phyloP scores from a whole-genome alignment of 2,888 invertebrate species.

The Siphonodentalium dalli region DNA sequence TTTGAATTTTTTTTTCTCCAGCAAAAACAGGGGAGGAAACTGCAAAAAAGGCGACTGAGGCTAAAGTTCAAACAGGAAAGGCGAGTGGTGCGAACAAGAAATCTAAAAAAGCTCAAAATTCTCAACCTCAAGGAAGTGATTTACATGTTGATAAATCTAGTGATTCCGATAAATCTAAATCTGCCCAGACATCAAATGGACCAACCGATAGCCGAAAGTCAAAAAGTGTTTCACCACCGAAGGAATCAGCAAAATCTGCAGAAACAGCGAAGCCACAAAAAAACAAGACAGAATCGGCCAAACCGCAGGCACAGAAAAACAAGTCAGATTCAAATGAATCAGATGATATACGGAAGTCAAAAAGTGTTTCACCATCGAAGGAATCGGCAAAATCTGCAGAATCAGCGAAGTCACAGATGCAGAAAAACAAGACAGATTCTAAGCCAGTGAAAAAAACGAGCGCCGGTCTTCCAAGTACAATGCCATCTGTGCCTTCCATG shows the following conservation, averaged over 20 bases:
- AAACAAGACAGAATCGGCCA: constrained; percentile 13
- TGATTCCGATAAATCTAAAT: background rate
- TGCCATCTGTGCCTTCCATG: constrained; percentile 36
- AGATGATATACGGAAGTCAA: too few species aligned
- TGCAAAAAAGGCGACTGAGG: background rate
- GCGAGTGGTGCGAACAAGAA: background rate
- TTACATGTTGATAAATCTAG: background rate
- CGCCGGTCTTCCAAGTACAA: constrained; percentile 36
- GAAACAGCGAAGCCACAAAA: constrained; percentile 7
- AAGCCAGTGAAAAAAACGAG: constrained; percentile 32
- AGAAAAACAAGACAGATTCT: constrained; percentile 11
- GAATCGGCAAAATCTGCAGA: constrained; percentile 6
- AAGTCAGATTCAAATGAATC: background rate
- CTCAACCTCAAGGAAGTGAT: background rate
- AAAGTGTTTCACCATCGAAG: background rate
- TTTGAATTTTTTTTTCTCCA: background rate
- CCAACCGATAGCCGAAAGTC: too few species aligned
- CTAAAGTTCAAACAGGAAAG: background rate
- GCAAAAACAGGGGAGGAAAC: background rate
- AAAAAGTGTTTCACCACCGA: constrained; percentile 1
- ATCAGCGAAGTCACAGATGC: constrained; percentile 5
- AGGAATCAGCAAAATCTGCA: background rate
- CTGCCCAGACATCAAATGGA: too few species aligned
- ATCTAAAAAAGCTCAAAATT: background rate
- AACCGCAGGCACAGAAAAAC: constrained; percentile 16